Percentiles rank a stretch among this genome's conserved stretches.
Conservation (phyloP, 2,797 vertebrate species). For the Natrix natrix region DNA sequence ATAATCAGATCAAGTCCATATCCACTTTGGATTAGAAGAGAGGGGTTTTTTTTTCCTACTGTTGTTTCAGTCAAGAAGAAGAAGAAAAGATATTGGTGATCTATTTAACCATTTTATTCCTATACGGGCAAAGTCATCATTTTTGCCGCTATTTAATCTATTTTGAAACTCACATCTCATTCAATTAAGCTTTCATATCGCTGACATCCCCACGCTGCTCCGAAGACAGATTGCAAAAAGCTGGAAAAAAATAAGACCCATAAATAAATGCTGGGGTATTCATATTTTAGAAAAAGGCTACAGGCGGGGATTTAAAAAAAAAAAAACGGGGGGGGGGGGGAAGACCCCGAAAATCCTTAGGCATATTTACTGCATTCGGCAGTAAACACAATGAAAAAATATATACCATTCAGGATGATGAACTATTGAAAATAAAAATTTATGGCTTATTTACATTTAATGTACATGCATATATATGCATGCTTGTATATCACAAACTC, state of each 20-base stretch:
- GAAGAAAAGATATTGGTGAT: background rate
- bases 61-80: constrained; percentile 51
- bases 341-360: background rate
- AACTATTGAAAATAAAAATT: constrained; percentile 11
- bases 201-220: constrained; percentile 45
- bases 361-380: constrained; percentile 30
- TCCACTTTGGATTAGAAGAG: constrained; percentile 40
- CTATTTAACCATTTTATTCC: constrained; percentile 42
- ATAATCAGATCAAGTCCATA: constrained; percentile 18
- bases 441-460: background rate
- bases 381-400: constrained; percentile 36
- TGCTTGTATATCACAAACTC: constrained; percentile 2
- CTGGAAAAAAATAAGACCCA: constrained; percentile 45
- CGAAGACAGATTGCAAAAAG: constrained; percentile 42
- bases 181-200: constrained; percentile 59
- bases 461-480: background rate
- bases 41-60: constrained; percentile 3
- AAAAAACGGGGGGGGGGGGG: too few relatives aligned
- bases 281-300: constrained; percentile 35
- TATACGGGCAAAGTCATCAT: constrained; percentile 38
- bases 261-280: constrained; percentile 62
- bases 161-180: constrained; percentile 51
- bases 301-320: constrained; percentile 6
- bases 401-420: constrained; percentile 21
- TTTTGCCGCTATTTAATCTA: constrained; percentile 38